Percentiles rank a stretch among this genome's conserved stretches.
Conservation (phyloP, 2,113 vertebrate genomes). For the Podarcis cretensis region DNA sequence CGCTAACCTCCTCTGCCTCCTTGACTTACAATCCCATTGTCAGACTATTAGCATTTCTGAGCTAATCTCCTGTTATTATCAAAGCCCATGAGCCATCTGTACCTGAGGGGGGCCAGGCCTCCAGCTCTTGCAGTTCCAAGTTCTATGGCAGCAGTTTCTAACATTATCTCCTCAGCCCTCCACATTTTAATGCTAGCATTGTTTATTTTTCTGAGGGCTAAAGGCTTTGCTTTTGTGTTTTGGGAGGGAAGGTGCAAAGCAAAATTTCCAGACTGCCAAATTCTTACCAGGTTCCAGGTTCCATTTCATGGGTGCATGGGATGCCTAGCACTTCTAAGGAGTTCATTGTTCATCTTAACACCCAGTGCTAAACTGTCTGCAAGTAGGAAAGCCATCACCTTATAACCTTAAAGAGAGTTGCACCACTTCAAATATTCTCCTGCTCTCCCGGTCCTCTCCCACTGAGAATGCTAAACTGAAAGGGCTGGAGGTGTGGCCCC, state of each 20-base stretch:
- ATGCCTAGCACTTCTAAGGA: not conserved
- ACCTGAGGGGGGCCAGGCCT: slow-evolving; percentile 45
- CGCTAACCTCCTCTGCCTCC: slow-evolving; percentile 41
- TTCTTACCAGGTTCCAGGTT: not conserved
- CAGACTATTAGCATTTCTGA: slow-evolving; percentile 49
- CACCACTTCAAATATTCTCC: not conserved
- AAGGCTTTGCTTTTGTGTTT: not conserved
- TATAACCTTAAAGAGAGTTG: not conserved
- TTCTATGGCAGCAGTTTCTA: not conserved
- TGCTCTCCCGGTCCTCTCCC: not conserved
- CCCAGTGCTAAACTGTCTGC: slow-evolving; percentile 50
- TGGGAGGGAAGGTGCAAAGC: not conserved
- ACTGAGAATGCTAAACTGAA: not conserved
- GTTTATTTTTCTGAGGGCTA: not conserved
- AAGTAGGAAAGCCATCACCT: slow-evolving; percentile 14
- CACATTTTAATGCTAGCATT: not conserved
- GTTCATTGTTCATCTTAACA: not conserved
- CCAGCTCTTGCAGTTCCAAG: slow-evolving; percentile 57
- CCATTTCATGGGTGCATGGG: not conserved
- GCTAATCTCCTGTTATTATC: slow-evolving; percentile 60
- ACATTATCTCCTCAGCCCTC: not conserved
- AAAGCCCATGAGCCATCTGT: slow-evolving; percentile 36
- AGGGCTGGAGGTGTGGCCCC: not conserved
- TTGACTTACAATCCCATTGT: slow-evolving; percentile 35
- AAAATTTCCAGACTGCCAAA: not conserved